phyloP scores from a whole-genome alignment of 1,140 invertebrate genomes.

The Cyphomyrmex costatus region DNA sequence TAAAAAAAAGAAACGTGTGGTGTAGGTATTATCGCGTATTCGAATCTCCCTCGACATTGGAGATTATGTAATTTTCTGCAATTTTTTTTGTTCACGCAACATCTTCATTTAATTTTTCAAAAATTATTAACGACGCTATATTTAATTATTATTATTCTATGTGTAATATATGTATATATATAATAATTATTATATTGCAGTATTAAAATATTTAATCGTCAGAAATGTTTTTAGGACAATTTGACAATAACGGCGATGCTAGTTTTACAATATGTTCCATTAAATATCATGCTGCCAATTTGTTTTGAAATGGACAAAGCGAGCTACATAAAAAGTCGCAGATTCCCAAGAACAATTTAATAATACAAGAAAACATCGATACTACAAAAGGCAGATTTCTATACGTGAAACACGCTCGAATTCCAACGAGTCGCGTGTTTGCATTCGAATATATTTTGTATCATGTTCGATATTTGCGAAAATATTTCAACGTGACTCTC shows the following conservation, averaged over 20 bases:
- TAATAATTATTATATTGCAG: too few species aligned
- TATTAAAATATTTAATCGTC: background rate
- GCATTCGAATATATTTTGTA: background rate
- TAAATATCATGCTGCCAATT: background rate
- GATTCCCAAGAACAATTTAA: background rate
- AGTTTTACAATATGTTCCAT: background rate
- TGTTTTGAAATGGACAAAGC: background rate
- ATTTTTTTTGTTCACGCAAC: background rate
- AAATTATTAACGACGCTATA: background rate
- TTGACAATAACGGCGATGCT: background rate
- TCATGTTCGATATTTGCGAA: background rate
- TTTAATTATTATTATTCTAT: background rate
- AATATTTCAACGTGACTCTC: background rate
- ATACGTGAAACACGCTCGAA: background rate
- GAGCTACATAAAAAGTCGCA: background rate
- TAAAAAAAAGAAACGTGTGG: constrained; percentile 1
- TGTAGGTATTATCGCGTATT: background rate
- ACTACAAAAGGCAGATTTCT: background rate
- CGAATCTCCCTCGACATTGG: background rate
- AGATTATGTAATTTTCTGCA: background rate
- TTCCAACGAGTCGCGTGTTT: background rate
- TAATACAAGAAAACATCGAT: background rate
- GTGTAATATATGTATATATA: background rate
- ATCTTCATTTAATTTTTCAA: background rate
- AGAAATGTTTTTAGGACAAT: background rate